These are phyloP conservation scores for Heteromyza rotundicornis DNA, from an alignment of 2,888 invertebrate genomes.

Conservation along the genomic window DNA sequence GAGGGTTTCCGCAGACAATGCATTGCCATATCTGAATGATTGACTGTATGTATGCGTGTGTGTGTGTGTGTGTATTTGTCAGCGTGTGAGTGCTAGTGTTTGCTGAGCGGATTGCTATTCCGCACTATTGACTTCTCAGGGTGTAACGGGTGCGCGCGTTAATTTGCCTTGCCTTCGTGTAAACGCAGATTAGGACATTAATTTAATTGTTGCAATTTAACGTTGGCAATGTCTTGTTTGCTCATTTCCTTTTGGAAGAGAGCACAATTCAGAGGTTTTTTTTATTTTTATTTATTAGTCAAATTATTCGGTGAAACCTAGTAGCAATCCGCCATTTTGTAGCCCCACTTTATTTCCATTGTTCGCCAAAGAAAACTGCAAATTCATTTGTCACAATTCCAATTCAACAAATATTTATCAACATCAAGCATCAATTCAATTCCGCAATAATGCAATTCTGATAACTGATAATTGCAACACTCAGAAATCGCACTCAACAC, in stretches of 20 bases:
- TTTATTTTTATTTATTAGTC: too few relatives aligned
- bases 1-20: constrained; percentile 36
- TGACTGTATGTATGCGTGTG: constrained; percentile 34
- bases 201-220: constrained; percentile 47
- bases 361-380: too few relatives aligned
- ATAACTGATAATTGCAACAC: neutral
- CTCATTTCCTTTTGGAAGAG: constrained; percentile 44
- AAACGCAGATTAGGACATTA: constrained; percentile 54
- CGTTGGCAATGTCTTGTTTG: constrained; percentile 35
- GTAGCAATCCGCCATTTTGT: too few relatives aligned
- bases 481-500: neutral
- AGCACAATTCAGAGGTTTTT: too few relatives aligned
- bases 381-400: too few relatives aligned
- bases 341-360: too few relatives aligned
- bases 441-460: too few relatives aligned
- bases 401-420: too few relatives aligned
- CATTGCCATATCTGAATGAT: constrained; percentile 1
- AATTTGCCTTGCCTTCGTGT: constrained; percentile 14
- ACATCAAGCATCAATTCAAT: too few relatives aligned
- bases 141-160: constrained; percentile 20
- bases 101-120: constrained; percentile 35
- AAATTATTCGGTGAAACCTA: too few relatives aligned
- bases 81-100: neutral
- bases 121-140: constrained; percentile 53
- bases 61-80: constrained; percentile 29